These are phyloP conservation scores for Neocrepidodera transversa DNA, from an alignment of 2,888 invertebrate genomes.

Conservation along the genomic window DNA sequence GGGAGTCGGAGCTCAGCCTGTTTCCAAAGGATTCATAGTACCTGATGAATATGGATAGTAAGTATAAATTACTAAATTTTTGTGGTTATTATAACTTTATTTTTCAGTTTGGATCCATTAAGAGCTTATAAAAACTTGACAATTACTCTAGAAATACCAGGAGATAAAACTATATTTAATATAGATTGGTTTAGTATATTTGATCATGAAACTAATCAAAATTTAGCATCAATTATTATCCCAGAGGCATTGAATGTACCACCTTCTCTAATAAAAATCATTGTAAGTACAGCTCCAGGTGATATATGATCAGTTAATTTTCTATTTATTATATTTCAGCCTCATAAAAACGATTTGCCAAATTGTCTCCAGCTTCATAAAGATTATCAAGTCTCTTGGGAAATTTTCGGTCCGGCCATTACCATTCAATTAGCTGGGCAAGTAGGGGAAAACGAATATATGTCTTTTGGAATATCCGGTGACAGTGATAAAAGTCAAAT, in stretches of 20 bases:
- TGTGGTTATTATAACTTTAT: not conserved
- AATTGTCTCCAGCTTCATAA: slow-evolving; percentile 87
- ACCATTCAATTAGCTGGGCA: slow-evolving; percentile 85
- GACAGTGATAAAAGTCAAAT: slow-evolving; percentile 74
- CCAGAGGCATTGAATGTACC: slow-evolving; percentile 86
- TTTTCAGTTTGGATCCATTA: slow-evolving; percentile 77
- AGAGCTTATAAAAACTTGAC: slow-evolving; percentile 76
- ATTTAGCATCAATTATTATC: slow-evolving; percentile 77
- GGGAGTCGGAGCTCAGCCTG: slow-evolving; percentile 88
- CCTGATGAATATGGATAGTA: slow-evolving; percentile 94
- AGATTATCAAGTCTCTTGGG: slow-evolving; percentile 86
- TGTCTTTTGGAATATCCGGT: slow-evolving; percentile 90
- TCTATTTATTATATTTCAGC: slow-evolving; percentile 50
- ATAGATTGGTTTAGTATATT: slow-evolving; percentile 86
- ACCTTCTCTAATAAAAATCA: slow-evolving; percentile 76
- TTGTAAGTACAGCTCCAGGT: slow-evolving; percentile 50
- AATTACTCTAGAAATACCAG: slow-evolving; percentile 78
- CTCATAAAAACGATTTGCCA: slow-evolving; percentile 73
- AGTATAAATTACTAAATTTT: slow-evolving; percentile 60
- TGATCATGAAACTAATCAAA: slow-evolving; percentile 72
- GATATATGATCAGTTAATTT: not conserved
- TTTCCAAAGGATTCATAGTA: slow-evolving; percentile 79
- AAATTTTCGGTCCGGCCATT: slow-evolving; percentile 87
- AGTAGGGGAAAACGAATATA: slow-evolving; percentile 78
- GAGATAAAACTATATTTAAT: slow-evolving; percentile 80